Conservation (phyloP, 2,113 vertebrate genomes). For the Neotoma lepida region DNA sequence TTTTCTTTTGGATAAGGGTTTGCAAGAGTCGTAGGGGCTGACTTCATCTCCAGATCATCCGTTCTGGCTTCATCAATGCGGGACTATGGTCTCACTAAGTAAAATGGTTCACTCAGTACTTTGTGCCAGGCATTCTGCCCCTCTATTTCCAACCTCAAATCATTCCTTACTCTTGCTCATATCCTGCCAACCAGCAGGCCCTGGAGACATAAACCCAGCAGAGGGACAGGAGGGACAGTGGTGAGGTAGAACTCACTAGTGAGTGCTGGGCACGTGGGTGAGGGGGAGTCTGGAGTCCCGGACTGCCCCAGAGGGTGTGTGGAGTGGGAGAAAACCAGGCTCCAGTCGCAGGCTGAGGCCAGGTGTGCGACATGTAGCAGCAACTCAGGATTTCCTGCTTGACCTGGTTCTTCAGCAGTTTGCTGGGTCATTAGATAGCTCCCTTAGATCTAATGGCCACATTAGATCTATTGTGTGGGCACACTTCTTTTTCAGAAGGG, state of each 20-base stretch:
- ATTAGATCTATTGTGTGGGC: not conserved
- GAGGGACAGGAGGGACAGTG: fast-evolving
- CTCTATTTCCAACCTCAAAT: too few species aligned
- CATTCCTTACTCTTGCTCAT: not conserved
- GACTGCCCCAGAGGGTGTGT: too few species aligned
- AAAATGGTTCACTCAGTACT: not conserved
- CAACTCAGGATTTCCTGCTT: not conserved
- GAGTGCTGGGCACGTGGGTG: not conserved
- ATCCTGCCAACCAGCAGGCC: not conserved
- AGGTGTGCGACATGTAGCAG: not conserved
- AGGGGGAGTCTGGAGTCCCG: not conserved
- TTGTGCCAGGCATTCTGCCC: not conserved
- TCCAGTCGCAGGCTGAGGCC: not conserved
- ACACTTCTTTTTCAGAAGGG: slow-evolving; percentile 25
- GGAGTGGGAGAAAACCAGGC: not conserved
- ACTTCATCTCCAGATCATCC: not conserved
- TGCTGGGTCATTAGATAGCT: not conserved
- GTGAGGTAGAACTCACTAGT: too few species aligned
- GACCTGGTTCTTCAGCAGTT: not conserved
- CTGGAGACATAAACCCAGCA: not conserved
- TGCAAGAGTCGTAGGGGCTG: not conserved
- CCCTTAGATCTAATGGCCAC: not conserved
- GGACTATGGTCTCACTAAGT: not conserved
- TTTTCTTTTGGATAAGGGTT: not conserved
- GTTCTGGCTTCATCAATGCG: not conserved